Percentiles rank a stretch among this genome's conserved stretches.
Conservation (phyloP, 2,797 vertebrate genomes). For the Tadarida brasiliensis region DNA sequence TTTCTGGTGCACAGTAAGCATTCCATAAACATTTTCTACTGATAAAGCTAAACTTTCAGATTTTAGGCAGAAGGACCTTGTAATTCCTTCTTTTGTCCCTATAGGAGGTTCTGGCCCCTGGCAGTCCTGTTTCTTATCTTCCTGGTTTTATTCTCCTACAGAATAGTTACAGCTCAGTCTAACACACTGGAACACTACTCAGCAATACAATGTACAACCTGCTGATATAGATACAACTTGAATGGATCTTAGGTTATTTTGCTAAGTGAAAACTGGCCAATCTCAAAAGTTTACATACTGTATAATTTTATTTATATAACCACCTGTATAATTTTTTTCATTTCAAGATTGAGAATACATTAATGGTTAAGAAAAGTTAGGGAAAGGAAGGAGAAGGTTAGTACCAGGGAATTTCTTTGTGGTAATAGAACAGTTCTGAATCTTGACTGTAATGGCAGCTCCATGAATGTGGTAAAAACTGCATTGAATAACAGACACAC, state of each 20-base stretch:
- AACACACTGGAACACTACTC: neutral
- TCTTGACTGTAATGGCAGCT: neutral
- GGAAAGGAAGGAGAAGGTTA: neutral
- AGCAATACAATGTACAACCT: neutral
- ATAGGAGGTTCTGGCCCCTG: neutral
- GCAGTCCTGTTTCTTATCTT: neutral
- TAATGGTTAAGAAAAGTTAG: neutral
- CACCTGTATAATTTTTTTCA: neutral
- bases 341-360: slow-evolving; percentile 33
- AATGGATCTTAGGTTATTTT: neutral
- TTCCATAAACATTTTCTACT: neutral
- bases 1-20: neutral
- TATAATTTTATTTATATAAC: neutral
- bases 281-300: slow-evolving; percentile 10
- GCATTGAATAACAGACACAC: neutral
- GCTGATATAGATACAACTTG: neutral
- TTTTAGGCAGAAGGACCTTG: neutral
- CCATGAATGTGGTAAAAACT: neutral
- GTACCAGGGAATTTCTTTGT: neutral
- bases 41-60: neutral
- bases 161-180: neutral
- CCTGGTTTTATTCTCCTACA: neutral
- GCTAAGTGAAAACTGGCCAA: neutral
- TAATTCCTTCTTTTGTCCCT: neutral
- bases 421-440: neutral